These are phyloP conservation scores for Galeruca laticollis DNA, from an alignment of 2,888 invertebrate species.

Conservation along the genomic window DNA sequence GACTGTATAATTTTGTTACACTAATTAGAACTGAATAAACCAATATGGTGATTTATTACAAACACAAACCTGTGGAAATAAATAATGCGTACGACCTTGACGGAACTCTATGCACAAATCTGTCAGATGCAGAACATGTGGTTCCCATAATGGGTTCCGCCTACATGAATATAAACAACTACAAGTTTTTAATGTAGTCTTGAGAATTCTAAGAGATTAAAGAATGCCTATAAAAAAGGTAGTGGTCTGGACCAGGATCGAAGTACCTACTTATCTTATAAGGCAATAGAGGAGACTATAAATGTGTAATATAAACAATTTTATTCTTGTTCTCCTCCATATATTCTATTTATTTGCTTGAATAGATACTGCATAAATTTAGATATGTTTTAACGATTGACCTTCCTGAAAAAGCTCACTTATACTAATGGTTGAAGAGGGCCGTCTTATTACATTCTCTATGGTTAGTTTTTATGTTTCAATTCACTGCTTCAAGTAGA, in stretches of 20 bases:
- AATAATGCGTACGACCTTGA: conserved; percentile 18
- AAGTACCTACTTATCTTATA: conserved; percentile 56
- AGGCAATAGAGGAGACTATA: conserved; percentile 49
- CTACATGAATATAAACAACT: conserved; percentile 52
- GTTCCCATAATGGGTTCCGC: conserved; percentile 59
- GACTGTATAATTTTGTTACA: no score
- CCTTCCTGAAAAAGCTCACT: conserved; percentile 21
- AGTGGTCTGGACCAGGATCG: conserved; percentile 49
- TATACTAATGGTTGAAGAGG: no score
- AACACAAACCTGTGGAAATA: conserved; percentile 4
- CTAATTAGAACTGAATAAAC: no score
- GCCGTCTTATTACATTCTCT: no score
- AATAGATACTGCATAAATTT: background rate
- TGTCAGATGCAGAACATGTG: conserved; percentile 59
- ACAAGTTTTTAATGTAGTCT: conserved; percentile 53
- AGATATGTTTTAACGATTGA: background rate
- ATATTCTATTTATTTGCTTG: background rate
- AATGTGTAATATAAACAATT: conserved; percentile 7
- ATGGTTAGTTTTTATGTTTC: no score
- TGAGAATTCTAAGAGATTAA: conserved; percentile 49
- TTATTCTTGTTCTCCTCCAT: background rate
- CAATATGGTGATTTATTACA: background rate
- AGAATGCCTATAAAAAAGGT: conserved; percentile 51
- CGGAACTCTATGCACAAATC: conserved; percentile 54
- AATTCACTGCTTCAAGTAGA: no score